phyloP scores from a whole-genome alignment of 2,888 invertebrate species.

The Netelia melanura region DNA sequence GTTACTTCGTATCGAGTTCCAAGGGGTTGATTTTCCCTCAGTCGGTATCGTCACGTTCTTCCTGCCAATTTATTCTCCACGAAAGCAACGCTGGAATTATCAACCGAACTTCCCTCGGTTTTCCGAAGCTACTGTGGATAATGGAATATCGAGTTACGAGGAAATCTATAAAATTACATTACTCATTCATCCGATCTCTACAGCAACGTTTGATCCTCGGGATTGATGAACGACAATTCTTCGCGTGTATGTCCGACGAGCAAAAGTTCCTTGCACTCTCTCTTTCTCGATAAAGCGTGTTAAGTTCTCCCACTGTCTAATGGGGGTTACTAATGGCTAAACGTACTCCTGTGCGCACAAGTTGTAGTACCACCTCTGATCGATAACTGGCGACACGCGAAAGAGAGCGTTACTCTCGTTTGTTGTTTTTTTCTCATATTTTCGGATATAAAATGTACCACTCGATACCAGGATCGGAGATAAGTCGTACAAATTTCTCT shows the following conservation, averaged over 20 bases:
- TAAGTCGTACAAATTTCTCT: neutral
- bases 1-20: neutral
- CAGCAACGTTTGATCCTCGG: neutral
- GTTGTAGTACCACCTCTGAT: constrained; percentile 23
- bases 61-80: neutral
- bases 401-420: constrained; percentile 22
- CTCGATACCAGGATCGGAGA: constrained; percentile 48
- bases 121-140: constrained; percentile 36
- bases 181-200: neutral
- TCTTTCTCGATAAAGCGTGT: constrained; percentile 31
- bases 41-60: constrained; percentile 33
- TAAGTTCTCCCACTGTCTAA: constrained; percentile 30
- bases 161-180: constrained; percentile 14
- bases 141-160: constrained; percentile 9
- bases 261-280: constrained; percentile 53
- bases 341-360: neutral
- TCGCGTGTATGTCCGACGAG: neutral
- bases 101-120: neutral
- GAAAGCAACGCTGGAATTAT: neutral
- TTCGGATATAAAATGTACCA: constrained; percentile 39
- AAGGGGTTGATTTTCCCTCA: constrained; percentile 39
- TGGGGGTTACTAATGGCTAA: constrained; percentile 42
- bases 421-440: constrained; percentile 14
- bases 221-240: constrained; percentile 27
- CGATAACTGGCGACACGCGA: constrained; percentile 49